These are phyloP conservation scores for Tryphoninae sp. DNA, from an alignment of 2,888 invertebrate species.

Conservation along the genomic window DNA sequence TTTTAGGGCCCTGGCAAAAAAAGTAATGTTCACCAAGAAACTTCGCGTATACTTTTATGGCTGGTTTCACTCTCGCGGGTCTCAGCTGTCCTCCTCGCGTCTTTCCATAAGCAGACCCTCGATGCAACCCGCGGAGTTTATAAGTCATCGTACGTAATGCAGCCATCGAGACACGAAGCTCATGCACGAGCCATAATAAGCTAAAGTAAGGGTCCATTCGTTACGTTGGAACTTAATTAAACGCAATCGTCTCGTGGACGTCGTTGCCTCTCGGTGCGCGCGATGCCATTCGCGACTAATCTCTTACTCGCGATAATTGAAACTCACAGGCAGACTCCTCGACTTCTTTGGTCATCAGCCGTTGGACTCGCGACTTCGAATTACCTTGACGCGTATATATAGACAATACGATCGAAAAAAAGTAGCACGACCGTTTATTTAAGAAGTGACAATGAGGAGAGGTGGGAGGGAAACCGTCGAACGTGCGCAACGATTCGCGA, in stretches of 20 bases:
- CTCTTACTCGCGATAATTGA: slow-evolving; percentile 62
- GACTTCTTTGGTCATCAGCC: slow-evolving; percentile 58
- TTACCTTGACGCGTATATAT: too few species aligned
- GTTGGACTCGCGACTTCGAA: too few species aligned
- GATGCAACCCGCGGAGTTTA: neutral
- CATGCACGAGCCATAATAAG: slow-evolving; percentile 40
- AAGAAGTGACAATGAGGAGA: slow-evolving; percentile 24
- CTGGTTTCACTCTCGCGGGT: neutral
- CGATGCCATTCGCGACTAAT: slow-evolving; percentile 63
- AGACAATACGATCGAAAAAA: too few species aligned
- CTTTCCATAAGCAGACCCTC: slow-evolving; percentile 12
- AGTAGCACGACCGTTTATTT: slow-evolving; percentile 49
- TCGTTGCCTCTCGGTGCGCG: slow-evolving; percentile 8
- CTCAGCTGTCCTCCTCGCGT: slow-evolving; percentile 16
- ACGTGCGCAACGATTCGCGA: too few species aligned
- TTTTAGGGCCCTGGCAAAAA: slow-evolving; percentile 10
- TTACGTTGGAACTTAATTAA: slow-evolving; percentile 62
- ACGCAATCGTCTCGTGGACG: slow-evolving; percentile 33
- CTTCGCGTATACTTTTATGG: slow-evolving; percentile 32
- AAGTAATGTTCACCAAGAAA: slow-evolving; percentile 25
- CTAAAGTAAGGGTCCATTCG: slow-evolving; percentile 35
- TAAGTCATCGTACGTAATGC: slow-evolving; percentile 28
- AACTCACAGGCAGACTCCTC: slow-evolving; percentile 45
- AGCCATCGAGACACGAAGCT: neutral
- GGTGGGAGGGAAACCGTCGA: too few species aligned